These are phyloP conservation scores for Prionchulus punctatus DNA, from an alignment of 2,888 invertebrate species.

Conservation along the genomic window DNA sequence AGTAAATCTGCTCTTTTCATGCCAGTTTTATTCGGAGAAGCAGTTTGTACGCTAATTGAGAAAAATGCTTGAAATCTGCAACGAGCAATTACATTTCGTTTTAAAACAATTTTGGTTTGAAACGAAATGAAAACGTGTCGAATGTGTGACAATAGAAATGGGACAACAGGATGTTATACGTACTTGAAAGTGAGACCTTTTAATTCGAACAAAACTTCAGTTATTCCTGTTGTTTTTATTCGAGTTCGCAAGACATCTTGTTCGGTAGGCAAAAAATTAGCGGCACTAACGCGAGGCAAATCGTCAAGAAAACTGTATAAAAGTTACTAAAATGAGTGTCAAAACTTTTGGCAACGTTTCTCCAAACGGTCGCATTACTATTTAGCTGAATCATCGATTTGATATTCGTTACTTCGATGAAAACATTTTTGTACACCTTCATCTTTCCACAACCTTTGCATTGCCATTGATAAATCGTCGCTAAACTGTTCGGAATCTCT, in stretches of 20 bases:
- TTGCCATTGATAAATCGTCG: conserved; percentile 46
- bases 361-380: too few species aligned
- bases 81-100: too few species aligned
- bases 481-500: conserved; percentile 11
- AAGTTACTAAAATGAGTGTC: too few species aligned
- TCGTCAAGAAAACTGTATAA: conserved; percentile 97
- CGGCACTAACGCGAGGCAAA: conserved; percentile 90
- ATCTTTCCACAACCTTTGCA: conserved; percentile 97
- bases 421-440: conserved; percentile 96
- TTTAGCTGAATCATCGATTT: conserved; percentile 99
- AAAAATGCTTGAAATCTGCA: too few species aligned
- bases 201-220: conserved; percentile 99
- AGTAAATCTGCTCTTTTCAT: too few species aligned
- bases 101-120: too few species aligned
- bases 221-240: conserved; percentile 99
- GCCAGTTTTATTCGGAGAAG: too few species aligned
- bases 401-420: conserved; percentile 97
- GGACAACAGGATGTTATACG: too few species aligned
- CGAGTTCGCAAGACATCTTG: conserved; percentile 96
- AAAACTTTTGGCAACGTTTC: too few species aligned
- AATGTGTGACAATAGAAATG: too few species aligned
- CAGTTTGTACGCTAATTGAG: too few species aligned
- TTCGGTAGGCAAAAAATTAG: conserved; percentile 97
- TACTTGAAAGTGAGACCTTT: conserved; percentile 99
- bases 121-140: too few species aligned